These are phyloP conservation scores for Eulithis prunata DNA, from an alignment of 2,888 invertebrate species.

Conservation along the genomic window DNA sequence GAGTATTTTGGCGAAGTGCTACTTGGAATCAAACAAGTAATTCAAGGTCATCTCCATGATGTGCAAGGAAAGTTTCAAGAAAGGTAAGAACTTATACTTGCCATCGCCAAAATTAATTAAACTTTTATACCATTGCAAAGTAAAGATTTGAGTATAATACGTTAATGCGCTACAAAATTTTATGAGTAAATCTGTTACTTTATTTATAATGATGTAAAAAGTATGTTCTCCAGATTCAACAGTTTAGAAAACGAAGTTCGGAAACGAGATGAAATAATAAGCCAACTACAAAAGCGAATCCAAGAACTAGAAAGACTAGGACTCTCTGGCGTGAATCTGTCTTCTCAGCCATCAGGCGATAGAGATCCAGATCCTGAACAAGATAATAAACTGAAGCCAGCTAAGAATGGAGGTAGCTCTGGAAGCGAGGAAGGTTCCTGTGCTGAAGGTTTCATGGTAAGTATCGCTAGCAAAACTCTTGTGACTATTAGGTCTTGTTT, in stretches of 20 bases:
- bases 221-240: constrained; percentile 82
- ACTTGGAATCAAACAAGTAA: constrained; percentile 91
- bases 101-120: too few relatives aligned
- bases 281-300: constrained; percentile 89
- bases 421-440: constrained; percentile 77
- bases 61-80: constrained; percentile 89
- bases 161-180: neutral
- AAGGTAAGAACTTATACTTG: constrained; percentile 58
- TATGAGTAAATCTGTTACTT: constrained; percentile 41
- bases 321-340: constrained; percentile 48
- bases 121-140: too few relatives aligned
- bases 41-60: constrained; percentile 89
- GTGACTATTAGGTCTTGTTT: too few relatives aligned
- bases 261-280: constrained; percentile 91
- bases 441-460: constrained; percentile 79
- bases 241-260: constrained; percentile 92
- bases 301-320: constrained; percentile 86
- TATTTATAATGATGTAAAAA: constrained; percentile 45
- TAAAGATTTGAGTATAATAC: too few relatives aligned
- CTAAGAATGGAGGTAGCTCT: constrained; percentile 68
- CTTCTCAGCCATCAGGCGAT: constrained; percentile 41
- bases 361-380: constrained; percentile 40
- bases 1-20: constrained; percentile 93
- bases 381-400: constrained; percentile 38
- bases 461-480: neutral